phyloP scores from a whole-genome alignment of 2,797 vertebrate genomes.

The Ptychadena robeensis region DNA sequence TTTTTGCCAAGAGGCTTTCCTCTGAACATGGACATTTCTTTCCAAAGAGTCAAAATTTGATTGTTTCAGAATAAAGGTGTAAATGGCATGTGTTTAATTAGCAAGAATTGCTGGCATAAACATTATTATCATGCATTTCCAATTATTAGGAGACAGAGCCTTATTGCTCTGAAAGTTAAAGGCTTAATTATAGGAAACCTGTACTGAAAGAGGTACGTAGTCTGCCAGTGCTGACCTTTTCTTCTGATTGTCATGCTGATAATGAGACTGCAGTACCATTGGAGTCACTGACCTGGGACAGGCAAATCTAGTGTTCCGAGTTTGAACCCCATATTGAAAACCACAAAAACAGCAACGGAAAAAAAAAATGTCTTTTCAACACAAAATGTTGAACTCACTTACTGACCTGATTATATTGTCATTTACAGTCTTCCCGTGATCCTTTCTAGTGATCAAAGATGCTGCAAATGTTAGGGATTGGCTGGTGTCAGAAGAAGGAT shows the following conservation, averaged over 20 bases:
- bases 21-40: constrained; percentile 24
- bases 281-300: too few species aligned
- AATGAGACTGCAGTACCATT: too few species aligned
- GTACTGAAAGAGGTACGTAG: not conserved
- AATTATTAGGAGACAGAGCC: not conserved
- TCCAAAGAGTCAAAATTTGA: constrained; percentile 30
- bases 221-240: not conserved
- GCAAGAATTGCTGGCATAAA: not conserved
- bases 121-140: not conserved
- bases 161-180: not conserved
- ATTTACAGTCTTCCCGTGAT: too few species aligned
- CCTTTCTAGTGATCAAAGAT: too few species aligned
- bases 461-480: too few species aligned
- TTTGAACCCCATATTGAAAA: too few species aligned
- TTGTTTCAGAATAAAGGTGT: constrained; percentile 26
- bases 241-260: not conserved
- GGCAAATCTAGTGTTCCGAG: too few species aligned
- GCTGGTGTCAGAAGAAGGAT: too few species aligned
- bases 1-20: constrained; percentile 30
- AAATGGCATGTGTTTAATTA: constrained; percentile 30
- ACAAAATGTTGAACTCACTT: too few species aligned
- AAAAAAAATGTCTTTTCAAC: too few species aligned
- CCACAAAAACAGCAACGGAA: too few species aligned
- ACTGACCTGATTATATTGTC: too few species aligned
- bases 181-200: not conserved